Base-by-base conservation (phyloP, 2,797 vertebrate genomes). In the Tachyglossus aculeatus region DNA sequence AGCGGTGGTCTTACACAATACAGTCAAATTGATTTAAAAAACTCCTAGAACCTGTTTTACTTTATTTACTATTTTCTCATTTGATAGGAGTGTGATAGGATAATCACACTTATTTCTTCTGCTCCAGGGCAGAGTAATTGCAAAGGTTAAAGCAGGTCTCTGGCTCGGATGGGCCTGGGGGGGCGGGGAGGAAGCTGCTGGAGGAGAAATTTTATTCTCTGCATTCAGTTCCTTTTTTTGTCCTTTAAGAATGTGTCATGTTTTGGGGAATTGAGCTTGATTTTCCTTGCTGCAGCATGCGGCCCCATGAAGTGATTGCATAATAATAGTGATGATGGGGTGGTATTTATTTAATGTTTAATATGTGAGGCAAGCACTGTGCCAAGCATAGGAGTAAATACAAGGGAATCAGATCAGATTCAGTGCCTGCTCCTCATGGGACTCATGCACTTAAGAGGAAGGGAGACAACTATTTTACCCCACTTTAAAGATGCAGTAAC, bases 71-170 rank as follows among this genome's bases (percentile, higher is more conserved):
- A 67, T 51, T 11, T 71, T 75, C 45, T 58, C 39, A 48, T 50
- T 16, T 73, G n/a, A 59, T 36, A 77, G 57, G 40, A 4, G 31
- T 45, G 22, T n/a, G 43, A 57, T 34, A 40, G 31, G 25, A 3
- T 70, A 67, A 73, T 75, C 79, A 34, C 52, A 73, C 67, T 68
- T 75, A 41, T 22, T 73, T 21, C 33, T 44, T 37, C 47, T 69
- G n/a, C n/a, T 65, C 71, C 62, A 69, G 76, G 37, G 34, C 70
- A 68, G 24, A 71, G 32, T 64, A 75, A 68, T 56, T 67, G 15
- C 29, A 66, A 72, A 47, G 52, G 27, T 31, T 14, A 58, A 61
- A 71, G 61, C 24, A 45, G 18, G 15, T 56, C 68, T 40, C n/a
- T n/a, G n/a, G n/a, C 67, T 68, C 77, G 36, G 59, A 22, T 18